These are phyloP conservation scores for Pachyrhynchus sulphureomaculatus DNA, from an alignment of 1,140 invertebrate genomes.

Conservation along the genomic window DNA sequence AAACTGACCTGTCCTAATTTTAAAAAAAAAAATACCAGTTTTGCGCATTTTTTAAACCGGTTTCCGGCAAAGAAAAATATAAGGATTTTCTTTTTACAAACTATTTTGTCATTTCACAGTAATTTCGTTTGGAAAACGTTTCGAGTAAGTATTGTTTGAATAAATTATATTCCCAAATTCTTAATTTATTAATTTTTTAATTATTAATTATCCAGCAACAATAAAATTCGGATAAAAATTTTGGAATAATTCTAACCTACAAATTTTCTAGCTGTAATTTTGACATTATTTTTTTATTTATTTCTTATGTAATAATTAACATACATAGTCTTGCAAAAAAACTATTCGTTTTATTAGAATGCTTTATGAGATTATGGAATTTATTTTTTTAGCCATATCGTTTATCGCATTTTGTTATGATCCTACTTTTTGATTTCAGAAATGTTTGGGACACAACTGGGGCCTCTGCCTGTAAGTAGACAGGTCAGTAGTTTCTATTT, in stretches of 20 bases:
- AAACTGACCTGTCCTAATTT: too few relatives aligned
- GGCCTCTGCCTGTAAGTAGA: constrained; percentile 29
- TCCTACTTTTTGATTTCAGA: not conserved
- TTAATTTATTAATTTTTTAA: too few relatives aligned
- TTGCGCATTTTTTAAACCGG: too few relatives aligned
- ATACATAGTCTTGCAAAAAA: not conserved
- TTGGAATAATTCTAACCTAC: not conserved
- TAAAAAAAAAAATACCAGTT: too few relatives aligned
- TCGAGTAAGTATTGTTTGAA: too few relatives aligned
- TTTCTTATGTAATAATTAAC: not conserved
- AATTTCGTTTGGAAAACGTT: too few relatives aligned
- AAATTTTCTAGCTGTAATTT: not conserved
- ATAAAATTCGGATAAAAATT: too few relatives aligned
- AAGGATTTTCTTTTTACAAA: too few relatives aligned
- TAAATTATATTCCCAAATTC: too few relatives aligned
- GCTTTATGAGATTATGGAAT: not conserved
- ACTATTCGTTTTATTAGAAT: not conserved
- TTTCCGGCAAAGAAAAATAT: too few relatives aligned
- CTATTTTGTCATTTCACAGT: too few relatives aligned
- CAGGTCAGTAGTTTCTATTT: not conserved
- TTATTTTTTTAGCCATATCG: not conserved
- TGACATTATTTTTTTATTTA: not conserved
- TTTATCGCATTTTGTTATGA: not conserved
- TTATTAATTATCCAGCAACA: too few relatives aligned
- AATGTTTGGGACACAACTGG: constrained; percentile 29